These are phyloP conservation scores for Chondrilla cf. caribensis DNA, from an alignment of 37 sponge, comb jelly and placozoan genomes.

Conservation along the genomic window DNA sequence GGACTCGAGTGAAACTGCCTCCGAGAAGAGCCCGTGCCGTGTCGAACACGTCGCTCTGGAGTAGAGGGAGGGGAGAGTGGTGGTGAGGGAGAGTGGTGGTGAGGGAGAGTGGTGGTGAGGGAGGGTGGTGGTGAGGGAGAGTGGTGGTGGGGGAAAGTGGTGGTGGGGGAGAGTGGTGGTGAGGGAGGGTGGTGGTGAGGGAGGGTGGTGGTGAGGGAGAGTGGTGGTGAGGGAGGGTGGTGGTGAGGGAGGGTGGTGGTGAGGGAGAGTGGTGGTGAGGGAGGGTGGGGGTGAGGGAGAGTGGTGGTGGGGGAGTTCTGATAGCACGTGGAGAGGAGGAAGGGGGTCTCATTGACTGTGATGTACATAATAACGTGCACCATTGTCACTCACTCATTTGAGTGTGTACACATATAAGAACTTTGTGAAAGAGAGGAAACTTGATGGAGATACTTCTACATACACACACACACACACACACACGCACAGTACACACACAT, in stretches of 20 bases:
- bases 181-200: neutral
- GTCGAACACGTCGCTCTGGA: slow-evolving; percentile 55
- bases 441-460: too few relatives aligned
- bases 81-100: neutral
- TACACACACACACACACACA: too few relatives aligned
- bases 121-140: too few relatives aligned
- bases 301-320: neutral
- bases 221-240: neutral
- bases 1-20: slow-evolving; percentile 48
- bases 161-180: neutral
- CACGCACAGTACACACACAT: neutral
- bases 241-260: neutral
- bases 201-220: neutral
- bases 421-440: too few relatives aligned
- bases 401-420: too few relatives aligned
- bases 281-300: neutral
- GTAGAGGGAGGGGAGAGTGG: neutral
- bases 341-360: neutral
- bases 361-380: too few relatives aligned
- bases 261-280: neutral
- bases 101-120: neutral
- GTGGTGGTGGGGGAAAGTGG: neutral
- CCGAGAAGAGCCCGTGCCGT: slow-evolving; percentile 42
- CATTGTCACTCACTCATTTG: too few relatives aligned
- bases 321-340: neutral